phyloP scores from a whole-genome alignment of 2,113 vertebrate species.

The Malurus melanocephalus region DNA sequence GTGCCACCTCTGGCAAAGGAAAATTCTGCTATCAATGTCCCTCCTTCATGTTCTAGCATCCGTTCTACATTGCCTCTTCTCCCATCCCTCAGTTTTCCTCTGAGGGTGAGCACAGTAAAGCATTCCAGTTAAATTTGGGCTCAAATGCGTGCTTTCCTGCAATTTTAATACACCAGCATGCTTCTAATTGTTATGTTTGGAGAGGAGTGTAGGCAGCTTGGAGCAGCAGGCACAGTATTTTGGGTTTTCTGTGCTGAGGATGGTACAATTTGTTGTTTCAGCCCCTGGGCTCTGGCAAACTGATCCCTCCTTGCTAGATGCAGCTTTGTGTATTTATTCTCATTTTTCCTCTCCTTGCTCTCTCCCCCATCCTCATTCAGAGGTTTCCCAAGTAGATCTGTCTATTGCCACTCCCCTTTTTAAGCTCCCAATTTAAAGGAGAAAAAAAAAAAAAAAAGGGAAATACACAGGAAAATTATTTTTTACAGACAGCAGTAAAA shows the following conservation, averaged over 20 bases:
- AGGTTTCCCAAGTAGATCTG: not conserved
- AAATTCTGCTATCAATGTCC: not conserved
- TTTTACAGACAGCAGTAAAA: slow-evolving; percentile 31
- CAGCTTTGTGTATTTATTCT: not conserved
- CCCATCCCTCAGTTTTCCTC: rapidly evolving
- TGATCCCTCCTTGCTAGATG: not conserved
- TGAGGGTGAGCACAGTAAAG: not conserved
- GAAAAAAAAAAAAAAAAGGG: not conserved
- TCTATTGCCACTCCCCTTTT: not conserved
- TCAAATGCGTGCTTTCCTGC: not conserved
- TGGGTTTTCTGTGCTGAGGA: not conserved
- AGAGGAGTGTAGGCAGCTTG: not conserved
- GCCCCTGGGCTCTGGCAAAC: not conserved
- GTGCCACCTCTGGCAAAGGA: not conserved
- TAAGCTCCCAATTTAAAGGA: not conserved
- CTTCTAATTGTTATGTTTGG: not conserved
- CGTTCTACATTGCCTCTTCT: not conserved
- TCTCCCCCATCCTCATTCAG: not conserved
- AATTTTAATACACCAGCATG: not conserved
- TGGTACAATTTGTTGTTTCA: not conserved
- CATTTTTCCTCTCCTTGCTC: not conserved
- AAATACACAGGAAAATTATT: slow-evolving; percentile 17
- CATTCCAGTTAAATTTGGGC: not conserved
- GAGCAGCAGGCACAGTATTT: not conserved
- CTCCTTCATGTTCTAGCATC: rapidly evolving